Evolutionary conservation across 2,113 vertebrate genomes (phyloP).

Genomic region (Pituophis catenifer): DNA sequence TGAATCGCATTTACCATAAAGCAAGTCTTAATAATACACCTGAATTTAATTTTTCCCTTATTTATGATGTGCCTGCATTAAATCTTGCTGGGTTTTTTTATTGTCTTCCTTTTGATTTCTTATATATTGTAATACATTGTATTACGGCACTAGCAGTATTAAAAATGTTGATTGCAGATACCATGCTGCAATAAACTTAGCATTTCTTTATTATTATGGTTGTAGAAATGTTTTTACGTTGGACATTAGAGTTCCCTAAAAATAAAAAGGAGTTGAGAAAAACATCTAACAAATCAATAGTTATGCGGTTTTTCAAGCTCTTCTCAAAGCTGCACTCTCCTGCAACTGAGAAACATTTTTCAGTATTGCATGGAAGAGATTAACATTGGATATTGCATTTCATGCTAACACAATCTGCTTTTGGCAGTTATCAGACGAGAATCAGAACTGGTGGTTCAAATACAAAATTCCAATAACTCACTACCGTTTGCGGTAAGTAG

Average conservation of each 20-base stretch:
- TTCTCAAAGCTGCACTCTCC: neutral
- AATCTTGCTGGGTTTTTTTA: neutral
- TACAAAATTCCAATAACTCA: constrained; percentile 46
- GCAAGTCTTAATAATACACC: neutral
- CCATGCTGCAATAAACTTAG: neutral
- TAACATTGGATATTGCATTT: neutral
- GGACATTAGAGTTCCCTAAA: neutral
- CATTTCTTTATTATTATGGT: neutral
- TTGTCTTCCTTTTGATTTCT: neutral
- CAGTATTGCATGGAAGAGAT: neutral
- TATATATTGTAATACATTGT: neutral
- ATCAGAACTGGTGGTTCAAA: constrained; percentile 79
- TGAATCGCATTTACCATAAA: neutral
- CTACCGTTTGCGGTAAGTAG: constrained; percentile 64
- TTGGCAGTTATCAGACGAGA: constrained; percentile 65
- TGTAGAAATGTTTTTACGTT: neutral
- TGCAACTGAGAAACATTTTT: neutral
- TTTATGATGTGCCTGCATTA: neutral
- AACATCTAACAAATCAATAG: neutral
- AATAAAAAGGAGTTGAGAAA: neutral
- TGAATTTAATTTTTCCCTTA: neutral
- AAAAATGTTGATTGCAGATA: neutral
- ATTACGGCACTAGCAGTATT: neutral
- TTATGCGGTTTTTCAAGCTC: neutral
- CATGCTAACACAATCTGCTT: constrained; percentile 21